Conservation (phyloP, 2,797 vertebrate genomes). For the Sylvia borin region DNA sequence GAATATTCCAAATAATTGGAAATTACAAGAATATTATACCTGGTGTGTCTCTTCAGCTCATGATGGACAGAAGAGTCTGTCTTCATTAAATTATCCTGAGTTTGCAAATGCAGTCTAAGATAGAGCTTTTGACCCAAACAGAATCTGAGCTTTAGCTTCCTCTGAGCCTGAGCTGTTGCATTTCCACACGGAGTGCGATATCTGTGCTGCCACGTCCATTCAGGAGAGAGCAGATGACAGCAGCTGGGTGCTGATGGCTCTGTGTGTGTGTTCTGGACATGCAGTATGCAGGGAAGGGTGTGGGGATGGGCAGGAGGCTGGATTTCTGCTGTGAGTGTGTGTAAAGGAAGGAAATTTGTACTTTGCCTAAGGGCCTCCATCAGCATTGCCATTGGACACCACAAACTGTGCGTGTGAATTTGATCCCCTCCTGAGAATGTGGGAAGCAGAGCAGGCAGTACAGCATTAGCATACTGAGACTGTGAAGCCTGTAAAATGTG, state of each 20-base stretch:
- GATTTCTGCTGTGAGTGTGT: not conserved
- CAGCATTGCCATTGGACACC: not conserved
- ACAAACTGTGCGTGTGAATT: not conserved
- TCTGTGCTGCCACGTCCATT: rapidly evolving
- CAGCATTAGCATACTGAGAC: not conserved
- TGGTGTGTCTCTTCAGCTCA: not conserved
- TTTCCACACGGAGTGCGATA: not conserved
- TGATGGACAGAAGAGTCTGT: not conserved
- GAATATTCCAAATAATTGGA: not conserved
- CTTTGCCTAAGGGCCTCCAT: not conserved
- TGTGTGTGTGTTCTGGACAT: rapidly evolving
- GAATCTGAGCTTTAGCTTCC: not conserved
- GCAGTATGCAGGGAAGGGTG: not conserved
- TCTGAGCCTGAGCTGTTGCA: not conserved
- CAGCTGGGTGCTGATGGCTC: not conserved
- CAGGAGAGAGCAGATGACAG: not conserved
- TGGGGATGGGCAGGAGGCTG: not conserved
- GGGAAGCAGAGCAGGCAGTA: not conserved
- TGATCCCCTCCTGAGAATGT: not conserved
- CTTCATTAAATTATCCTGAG: not conserved
- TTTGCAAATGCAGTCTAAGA: not conserved
- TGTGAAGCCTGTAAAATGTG: not conserved
- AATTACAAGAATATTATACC: not conserved
- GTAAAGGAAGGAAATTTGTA: not conserved
- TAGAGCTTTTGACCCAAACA: not conserved